Conservation (phyloP, 2,888 invertebrate species). For the Dicyrtoma fusca region DNA sequence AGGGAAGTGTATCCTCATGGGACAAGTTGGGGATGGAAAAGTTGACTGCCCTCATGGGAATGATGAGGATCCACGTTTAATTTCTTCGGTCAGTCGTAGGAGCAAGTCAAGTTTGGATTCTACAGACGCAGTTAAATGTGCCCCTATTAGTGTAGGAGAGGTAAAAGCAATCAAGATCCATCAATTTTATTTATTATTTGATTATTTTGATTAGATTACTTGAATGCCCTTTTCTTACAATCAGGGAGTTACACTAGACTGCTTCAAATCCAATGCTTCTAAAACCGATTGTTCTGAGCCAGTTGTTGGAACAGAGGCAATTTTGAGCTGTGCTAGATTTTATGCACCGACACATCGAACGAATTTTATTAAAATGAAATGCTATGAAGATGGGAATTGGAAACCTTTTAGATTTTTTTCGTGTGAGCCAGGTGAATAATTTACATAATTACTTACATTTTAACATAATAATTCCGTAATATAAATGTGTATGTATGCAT, state of each 20-base stretch:
- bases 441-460: background rate
- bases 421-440: constrained; percentile 24
- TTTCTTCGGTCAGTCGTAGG: background rate
- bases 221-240: no score
- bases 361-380: constrained; percentile 16
- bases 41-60: constrained; percentile 23
- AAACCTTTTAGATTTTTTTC: constrained; percentile 24
- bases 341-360: background rate
- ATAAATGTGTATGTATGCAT: background rate
- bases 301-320: background rate
- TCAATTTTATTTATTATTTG: no score
- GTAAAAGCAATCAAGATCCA: background rate
- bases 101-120: background rate
- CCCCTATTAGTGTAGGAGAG: background rate
- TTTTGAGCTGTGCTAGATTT: constrained; percentile 5
- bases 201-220: no score
- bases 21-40: constrained; percentile 10
- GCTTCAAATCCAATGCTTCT: background rate
- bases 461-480: background rate
- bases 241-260: constrained; percentile 7
- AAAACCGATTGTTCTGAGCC: constrained; percentile 1
- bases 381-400: constrained; percentile 26
- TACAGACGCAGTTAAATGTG: background rate
- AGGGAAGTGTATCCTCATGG: constrained; percentile 16
- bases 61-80: constrained; percentile 19